These are phyloP conservation scores for Brevipalpus yothersi DNA, from an alignment of 1,140 invertebrate genomes.

Conservation along the genomic window DNA sequence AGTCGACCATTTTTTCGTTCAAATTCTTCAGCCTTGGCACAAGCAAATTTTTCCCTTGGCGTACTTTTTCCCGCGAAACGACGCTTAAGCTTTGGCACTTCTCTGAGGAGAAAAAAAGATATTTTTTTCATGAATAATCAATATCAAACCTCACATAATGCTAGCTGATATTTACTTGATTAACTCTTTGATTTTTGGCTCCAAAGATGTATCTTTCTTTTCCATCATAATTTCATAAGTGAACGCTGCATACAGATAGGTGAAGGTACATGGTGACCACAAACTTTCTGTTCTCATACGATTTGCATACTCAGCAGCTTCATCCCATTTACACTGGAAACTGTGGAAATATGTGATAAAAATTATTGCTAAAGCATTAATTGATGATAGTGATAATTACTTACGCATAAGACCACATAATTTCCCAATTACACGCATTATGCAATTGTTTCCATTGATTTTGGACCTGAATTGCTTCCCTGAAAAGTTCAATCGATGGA, in stretches of 20 bases:
- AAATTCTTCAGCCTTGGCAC: slow-evolving; percentile 53
- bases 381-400: slow-evolving; percentile 11
- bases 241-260: slow-evolving; percentile 1
- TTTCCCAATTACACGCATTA: slow-evolving; percentile 82
- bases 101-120: slow-evolving; percentile 13
- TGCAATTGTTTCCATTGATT: slow-evolving; percentile 75
- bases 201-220: background rate
- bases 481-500: background rate
- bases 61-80: slow-evolving; percentile 82
- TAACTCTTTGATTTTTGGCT: slow-evolving; percentile 6
- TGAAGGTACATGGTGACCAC: slow-evolving; percentile 3
- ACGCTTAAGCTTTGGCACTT: slow-evolving; percentile 50
- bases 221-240: slow-evolving; percentile 1
- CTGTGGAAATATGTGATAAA: slow-evolving; percentile 13
- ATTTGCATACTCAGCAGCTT: background rate
- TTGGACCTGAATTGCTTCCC: slow-evolving; percentile 44
- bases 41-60: slow-evolving; percentile 88
- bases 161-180: background rate
- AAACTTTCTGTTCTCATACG: background rate
- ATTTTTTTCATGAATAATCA: background rate
- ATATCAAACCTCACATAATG: background rate
- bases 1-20: slow-evolving; percentile 42
- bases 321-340: slow-evolving; percentile 32
- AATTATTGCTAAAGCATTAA: background rate
- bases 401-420: slow-evolving; percentile 65